Evolutionary conservation across 2,888 invertebrate species (phyloP).

Genomic region (Synanthedon vespiformis): DNA sequence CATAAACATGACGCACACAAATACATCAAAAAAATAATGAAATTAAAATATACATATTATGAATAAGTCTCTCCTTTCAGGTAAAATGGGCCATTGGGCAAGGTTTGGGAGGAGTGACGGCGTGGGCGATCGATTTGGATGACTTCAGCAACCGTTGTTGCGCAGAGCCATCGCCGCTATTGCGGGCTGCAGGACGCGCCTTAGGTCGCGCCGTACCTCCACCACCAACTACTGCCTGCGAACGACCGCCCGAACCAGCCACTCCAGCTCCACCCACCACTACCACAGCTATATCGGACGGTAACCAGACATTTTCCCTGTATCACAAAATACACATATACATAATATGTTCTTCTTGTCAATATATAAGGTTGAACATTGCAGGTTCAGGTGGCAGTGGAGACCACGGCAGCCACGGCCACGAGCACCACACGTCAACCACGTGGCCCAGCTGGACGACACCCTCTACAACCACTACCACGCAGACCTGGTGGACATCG

Average conservation of each 20-base stretch:
- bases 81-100: slow-evolving; percentile 78
- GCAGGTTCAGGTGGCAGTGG: slow-evolving; percentile 31
- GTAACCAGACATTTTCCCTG: slow-evolving; percentile 15
- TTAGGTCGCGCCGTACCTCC: slow-evolving; percentile 72
- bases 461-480: slow-evolving; percentile 33
- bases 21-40: no score
- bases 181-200: slow-evolving; percentile 82
- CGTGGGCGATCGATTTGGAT: slow-evolving; percentile 90
- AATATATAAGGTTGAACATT: slow-evolving; percentile 11
- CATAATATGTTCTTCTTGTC: slow-evolving; percentile 1
- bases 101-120: slow-evolving; percentile 84
- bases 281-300: slow-evolving; percentile 69
- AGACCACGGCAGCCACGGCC: slow-evolving; percentile 27
- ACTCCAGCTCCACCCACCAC: slow-evolving; percentile 83
- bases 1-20: no score
- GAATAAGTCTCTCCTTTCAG: slow-evolving; percentile 35
- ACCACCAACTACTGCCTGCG: slow-evolving; percentile 70
- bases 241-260: slow-evolving; percentile 76
- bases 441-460: slow-evolving; percentile 58
- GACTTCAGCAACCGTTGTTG: slow-evolving; percentile 90
- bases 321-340: background rate
- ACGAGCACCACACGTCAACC: slow-evolving; percentile 43
- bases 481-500: slow-evolving; percentile 40
- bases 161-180: slow-evolving; percentile 80
- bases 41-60: no score